Evolutionary conservation across 2,888 invertebrate genomes (phyloP).

Genomic region (Dascillus cervinus): DNA sequence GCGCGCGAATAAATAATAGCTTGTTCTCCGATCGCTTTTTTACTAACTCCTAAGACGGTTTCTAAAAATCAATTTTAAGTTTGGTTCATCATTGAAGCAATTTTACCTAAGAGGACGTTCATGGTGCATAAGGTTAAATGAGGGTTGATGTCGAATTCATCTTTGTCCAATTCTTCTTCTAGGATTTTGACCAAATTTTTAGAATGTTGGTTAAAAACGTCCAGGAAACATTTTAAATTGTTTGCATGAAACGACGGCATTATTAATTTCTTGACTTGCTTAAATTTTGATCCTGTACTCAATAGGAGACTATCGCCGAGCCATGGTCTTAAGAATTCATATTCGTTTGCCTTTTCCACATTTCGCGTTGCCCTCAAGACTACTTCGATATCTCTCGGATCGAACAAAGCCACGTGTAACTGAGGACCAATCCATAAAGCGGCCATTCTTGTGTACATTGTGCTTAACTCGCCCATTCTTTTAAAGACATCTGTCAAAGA

Average conservation of each 20-base stretch:
- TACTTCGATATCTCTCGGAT: conserved; percentile 21
- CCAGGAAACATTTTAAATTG: conserved; percentile 20
- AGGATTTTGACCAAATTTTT: conserved; percentile 14
- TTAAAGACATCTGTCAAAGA: conserved; percentile 9
- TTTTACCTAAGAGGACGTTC: conserved; percentile 22
- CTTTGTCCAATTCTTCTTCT: conserved; percentile 15
- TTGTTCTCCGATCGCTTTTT: conserved; percentile 23
- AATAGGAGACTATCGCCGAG: conserved; percentile 23
- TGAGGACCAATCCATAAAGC: conserved; percentile 23
- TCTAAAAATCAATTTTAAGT: conserved; percentile 14
- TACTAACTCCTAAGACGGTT: conserved; percentile 24
- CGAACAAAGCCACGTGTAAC: conserved; percentile 19
- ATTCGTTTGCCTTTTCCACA: conserved; percentile 22
- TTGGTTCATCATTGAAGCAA: no score
- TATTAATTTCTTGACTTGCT: conserved; percentile 21
- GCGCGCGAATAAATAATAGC: conserved; percentile 19
- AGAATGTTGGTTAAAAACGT: conserved; percentile 21
- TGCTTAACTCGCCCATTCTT: conserved; percentile 8
- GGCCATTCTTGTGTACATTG: conserved; percentile 14
- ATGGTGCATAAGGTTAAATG: conserved; percentile 20
- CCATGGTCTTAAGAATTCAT: conserved; percentile 21
- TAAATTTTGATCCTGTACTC: conserved; percentile 21
- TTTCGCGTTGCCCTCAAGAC: conserved; percentile 15
- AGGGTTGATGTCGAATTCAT: conserved; percentile 21
- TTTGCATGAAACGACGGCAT: conserved; percentile 22